Evolutionary conservation across 2,888 invertebrate genomes (phyloP).

Genomic region (Melanostoma scalare): DNA sequence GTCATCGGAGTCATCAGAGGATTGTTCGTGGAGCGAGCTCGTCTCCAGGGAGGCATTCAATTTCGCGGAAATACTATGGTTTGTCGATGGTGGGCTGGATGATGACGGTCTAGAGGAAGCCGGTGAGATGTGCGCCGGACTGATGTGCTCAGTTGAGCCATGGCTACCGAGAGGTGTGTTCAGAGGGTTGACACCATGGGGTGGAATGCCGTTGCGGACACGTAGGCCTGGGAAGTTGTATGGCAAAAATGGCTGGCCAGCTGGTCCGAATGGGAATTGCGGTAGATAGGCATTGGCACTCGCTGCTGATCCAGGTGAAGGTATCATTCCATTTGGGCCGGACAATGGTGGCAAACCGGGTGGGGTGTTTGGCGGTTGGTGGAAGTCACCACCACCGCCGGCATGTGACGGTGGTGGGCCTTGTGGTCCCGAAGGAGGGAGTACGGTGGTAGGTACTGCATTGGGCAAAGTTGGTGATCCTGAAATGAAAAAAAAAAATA

Average conservation of each 20-base stretch:
- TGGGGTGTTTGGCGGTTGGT: constrained; percentile 74
- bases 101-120: constrained; percentile 81
- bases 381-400: constrained; percentile 64
- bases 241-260: constrained; percentile 83
- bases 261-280: constrained; percentile 83
- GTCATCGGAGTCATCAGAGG: constrained; percentile 86
- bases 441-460: constrained; percentile 75
- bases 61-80: constrained; percentile 75
- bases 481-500: constrained; percentile 77
- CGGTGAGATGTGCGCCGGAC: constrained; percentile 79
- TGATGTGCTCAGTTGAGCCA: constrained; percentile 77
- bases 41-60: constrained; percentile 85
- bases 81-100: constrained; percentile 77
- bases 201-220: constrained; percentile 76
- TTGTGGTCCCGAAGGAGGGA: constrained; percentile 72
- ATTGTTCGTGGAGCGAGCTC: constrained; percentile 84
- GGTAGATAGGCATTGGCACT: constrained; percentile 82
- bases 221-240: constrained; percentile 83
- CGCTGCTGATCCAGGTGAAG: constrained; percentile 82
- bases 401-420: constrained; percentile 72
- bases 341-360: constrained; percentile 71
- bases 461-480: constrained; percentile 82
- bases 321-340: constrained; percentile 80
- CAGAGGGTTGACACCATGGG: constrained; percentile 53
- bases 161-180: constrained; percentile 75